A percentile compares a stretch with the other conserved stretches of the same genome.
Conservation (phyloP, 2,113 vertebrate genomes). For the Prunella fulvescens region DNA sequence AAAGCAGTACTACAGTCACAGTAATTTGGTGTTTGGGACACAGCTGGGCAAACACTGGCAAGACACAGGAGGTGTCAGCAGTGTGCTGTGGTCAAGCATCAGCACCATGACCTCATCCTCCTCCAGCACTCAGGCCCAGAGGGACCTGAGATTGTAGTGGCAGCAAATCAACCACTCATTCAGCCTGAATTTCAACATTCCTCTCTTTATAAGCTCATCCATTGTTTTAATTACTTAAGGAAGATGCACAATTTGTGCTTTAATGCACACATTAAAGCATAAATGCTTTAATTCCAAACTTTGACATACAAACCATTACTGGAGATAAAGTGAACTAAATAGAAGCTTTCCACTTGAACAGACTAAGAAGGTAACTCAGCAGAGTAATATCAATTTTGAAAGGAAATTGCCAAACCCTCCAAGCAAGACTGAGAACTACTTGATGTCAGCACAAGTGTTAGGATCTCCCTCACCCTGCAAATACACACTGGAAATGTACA, state of each 20-base stretch:
- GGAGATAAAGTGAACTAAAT: neutral
- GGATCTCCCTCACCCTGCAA: neutral
- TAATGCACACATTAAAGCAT: neutral
- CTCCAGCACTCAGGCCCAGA: neutral
- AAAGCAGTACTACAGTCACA: neutral
- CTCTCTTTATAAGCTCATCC: conserved; percentile 11
- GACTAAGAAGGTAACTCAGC: neutral
- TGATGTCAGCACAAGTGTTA: neutral
- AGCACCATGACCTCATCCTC: neutral
- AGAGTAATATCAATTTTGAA: neutral
- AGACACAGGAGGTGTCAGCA: neutral
- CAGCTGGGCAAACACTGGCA: neutral
- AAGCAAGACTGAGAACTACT: neutral
- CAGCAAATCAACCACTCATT: neutral
- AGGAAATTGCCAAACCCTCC: neutral
- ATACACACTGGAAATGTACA: neutral
- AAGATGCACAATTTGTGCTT: neutral
- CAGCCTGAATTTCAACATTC: neutral
- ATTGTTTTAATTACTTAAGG: neutral
- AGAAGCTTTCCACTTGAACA: neutral
- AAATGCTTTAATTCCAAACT: neutral
- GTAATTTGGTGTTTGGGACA: neutral
- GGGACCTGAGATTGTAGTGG: neutral
- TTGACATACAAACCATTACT: neutral
- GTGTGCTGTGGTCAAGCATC: neutral